Evolutionary conservation across 2,113 vertebrate genomes (phyloP).

Genomic region (Stomatorhinus ivindoensis): DNA sequence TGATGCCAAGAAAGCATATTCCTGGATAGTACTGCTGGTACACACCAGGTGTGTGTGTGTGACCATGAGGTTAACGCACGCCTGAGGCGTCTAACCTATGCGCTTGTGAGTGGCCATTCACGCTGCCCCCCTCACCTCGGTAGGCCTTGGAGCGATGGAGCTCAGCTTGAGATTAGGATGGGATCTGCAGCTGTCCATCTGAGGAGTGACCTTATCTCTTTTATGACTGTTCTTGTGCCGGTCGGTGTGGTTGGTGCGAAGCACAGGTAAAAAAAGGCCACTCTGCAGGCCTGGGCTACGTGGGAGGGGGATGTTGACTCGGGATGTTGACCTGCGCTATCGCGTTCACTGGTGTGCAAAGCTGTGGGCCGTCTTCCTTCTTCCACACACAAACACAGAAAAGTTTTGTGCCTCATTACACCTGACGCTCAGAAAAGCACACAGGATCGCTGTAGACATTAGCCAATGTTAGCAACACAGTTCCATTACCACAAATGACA

Average conservation of each 20-base stretch:
- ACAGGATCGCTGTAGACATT: background rate
- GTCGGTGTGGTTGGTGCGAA: constrained; percentile 40
- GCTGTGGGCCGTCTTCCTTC: background rate
- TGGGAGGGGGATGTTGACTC: constrained; percentile 41
- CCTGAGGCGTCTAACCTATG: background rate
- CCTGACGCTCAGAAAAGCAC: background rate
- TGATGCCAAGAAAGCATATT: background rate
- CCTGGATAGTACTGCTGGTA: background rate
- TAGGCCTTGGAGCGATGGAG: background rate
- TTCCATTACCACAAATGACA: background rate
- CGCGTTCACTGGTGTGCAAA: background rate
- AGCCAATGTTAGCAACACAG: background rate
- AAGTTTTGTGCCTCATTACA: background rate
- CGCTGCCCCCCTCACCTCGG: background rate
- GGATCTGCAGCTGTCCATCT: constrained; percentile 16
- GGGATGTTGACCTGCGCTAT: background rate
- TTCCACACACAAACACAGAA: background rate
- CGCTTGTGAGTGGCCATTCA: background rate
- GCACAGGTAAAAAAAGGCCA: constrained; percentile 33
- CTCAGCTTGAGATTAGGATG: background rate
- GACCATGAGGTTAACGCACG: background rate
- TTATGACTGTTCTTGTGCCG: constrained; percentile 35
- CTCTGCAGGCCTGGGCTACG: constrained; percentile 49
- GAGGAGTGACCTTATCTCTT: background rate
- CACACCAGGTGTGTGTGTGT: background rate